Conservation (phyloP, 2,797 vertebrate species). For the Pseudocheirus occidentalis region DNA sequence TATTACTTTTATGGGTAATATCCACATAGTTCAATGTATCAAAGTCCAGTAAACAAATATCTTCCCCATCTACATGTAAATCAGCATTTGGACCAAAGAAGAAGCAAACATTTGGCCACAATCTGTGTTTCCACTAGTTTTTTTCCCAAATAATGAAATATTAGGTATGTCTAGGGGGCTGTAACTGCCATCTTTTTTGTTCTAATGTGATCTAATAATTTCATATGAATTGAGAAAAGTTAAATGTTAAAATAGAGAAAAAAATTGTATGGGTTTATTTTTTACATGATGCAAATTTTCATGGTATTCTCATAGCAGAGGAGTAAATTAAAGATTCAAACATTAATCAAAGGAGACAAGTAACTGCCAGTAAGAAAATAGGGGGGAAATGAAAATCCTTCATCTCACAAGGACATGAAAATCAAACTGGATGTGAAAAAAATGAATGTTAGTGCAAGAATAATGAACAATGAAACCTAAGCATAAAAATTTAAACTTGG, state of each 20-base stretch:
- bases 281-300: conserved; percentile 50
- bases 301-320: conserved; percentile 50
- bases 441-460: conserved; percentile 64
- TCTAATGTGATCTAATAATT: conserved; percentile 29
- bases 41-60: no score
- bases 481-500: conserved; percentile 49
- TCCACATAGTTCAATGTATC: no score
- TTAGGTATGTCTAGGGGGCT: background rate
- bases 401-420: conserved; percentile 57
- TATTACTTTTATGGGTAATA: background rate
- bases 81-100: background rate
- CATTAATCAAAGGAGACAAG: conserved; percentile 66
- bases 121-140: no score
- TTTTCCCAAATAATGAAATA: background rate
- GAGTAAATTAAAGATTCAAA: conserved; percentile 58
- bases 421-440: conserved; percentile 66
- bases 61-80: background rate
- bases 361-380: conserved; percentile 42
- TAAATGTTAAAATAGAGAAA: background rate
- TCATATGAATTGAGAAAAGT: conserved; percentile 25
- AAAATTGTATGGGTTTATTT: conserved; percentile 33
- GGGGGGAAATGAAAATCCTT: conserved; percentile 53
- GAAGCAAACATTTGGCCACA: background rate
- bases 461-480: conserved; percentile 64
- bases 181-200: background rate